A percentile compares a stretch with the other conserved stretches of the same genome.
phyloP scores from a whole-genome alignment of 2,113 vertebrate species.

The Melanostigma gelatinosum region DNA sequence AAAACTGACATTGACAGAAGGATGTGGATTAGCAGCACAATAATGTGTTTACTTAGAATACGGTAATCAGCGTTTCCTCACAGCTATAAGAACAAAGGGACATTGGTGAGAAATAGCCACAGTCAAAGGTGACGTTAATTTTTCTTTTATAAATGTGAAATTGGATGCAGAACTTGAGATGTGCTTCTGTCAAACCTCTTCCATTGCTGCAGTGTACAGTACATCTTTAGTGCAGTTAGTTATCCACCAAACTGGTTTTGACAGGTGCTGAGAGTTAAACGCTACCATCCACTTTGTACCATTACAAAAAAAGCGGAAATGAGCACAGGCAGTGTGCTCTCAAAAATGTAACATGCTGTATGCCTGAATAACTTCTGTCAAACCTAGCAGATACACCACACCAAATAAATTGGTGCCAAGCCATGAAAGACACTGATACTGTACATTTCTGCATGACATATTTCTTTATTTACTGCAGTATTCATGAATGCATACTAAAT shows the following conservation, averaged over 20 bases:
- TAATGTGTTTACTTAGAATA: slow-evolving; percentile 95
- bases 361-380: slow-evolving; percentile 60
- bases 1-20: slow-evolving; percentile 96
- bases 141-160: slow-evolving; percentile 2
- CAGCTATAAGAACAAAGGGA: slow-evolving; percentile 90
- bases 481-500: slow-evolving; percentile 5
- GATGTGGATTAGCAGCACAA: slow-evolving; percentile 91
- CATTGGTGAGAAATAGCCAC: slow-evolving; percentile 86
- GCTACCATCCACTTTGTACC: slow-evolving; percentile 84
- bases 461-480: slow-evolving; percentile 21
- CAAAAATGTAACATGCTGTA: slow-evolving; percentile 48
- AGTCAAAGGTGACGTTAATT: slow-evolving; percentile 87
- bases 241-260: slow-evolving; percentile 86
- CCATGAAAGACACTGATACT: slow-evolving; percentile 10
- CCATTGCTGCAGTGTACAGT: slow-evolving; percentile 17
- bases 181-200: slow-evolving; percentile 42
- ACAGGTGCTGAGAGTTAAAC: slow-evolving; percentile 88
- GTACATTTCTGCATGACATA: slow-evolving; percentile 18
- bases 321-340: slow-evolving; percentile 43
- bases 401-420: slow-evolving; percentile 24
- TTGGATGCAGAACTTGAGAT: slow-evolving; percentile 79
- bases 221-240: slow-evolving; percentile 82
- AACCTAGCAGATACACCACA: slow-evolving; percentile 23
- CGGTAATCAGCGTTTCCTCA: slow-evolving; percentile 90
- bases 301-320: slow-evolving; percentile 80